phyloP scores from a whole-genome alignment of 2,113 vertebrate species.

The Marcusenius ussheri region DNA sequence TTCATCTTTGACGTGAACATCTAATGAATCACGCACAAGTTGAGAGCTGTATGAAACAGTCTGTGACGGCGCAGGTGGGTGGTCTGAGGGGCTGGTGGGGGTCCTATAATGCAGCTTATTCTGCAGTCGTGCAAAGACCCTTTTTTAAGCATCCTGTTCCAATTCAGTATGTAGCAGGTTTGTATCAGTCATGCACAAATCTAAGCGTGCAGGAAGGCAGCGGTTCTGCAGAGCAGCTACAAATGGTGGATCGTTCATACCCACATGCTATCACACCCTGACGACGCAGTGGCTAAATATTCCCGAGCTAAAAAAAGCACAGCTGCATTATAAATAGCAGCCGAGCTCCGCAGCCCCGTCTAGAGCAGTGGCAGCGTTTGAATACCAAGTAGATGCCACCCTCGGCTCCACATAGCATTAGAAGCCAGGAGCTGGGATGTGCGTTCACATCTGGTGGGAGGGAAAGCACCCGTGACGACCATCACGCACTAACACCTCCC shows the following conservation, averaged over 20 bases:
- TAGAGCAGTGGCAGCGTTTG: slow-evolving; percentile 67
- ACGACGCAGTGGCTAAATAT: slow-evolving; percentile 65
- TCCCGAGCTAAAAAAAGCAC: slow-evolving; percentile 59
- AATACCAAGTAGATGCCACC: slow-evolving; percentile 68
- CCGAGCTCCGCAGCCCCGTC: slow-evolving; percentile 73
- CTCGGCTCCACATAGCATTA: slow-evolving; percentile 24
- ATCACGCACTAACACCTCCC: background rate
- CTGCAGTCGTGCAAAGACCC: background rate
- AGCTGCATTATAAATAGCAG: slow-evolving; percentile 75
- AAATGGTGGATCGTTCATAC: slow-evolving; percentile 57
- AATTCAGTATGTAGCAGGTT: background rate
- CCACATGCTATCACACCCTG: slow-evolving; percentile 50
- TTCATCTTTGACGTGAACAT: slow-evolving; percentile 48
- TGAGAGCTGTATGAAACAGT: background rate
- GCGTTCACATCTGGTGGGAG: background rate
- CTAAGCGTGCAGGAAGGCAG: background rate
- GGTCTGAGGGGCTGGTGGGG: background rate
- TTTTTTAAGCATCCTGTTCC: background rate
- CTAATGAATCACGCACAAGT: slow-evolving; percentile 43
- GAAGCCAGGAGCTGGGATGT: background rate
- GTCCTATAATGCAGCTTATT: background rate
- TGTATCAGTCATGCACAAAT: slow-evolving; percentile 2
- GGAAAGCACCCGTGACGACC: background rate
- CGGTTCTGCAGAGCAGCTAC: background rate
- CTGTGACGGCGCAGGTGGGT: background rate